These are phyloP conservation scores for Malachius bipustulatus DNA, from an alignment of 2,888 invertebrate genomes.

Conservation along the genomic window DNA sequence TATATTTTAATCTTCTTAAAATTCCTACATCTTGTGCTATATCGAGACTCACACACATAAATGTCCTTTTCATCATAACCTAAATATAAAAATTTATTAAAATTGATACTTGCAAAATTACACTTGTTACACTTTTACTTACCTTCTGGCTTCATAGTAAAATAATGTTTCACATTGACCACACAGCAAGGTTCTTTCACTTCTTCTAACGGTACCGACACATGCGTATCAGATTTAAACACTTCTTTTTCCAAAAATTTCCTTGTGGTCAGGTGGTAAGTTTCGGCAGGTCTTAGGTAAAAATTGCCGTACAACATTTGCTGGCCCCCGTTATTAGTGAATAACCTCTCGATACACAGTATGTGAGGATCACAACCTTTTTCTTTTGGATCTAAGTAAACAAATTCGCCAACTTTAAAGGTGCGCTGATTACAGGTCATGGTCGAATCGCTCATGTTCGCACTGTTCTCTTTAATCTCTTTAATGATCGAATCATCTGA, in stretches of 20 bases:
- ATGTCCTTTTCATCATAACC: slow-evolving; percentile 85
- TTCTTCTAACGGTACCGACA: slow-evolving; percentile 72
- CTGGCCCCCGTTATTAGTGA: slow-evolving; percentile 70
- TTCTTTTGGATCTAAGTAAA: slow-evolving; percentile 67
- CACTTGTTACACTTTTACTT: slow-evolving; percentile 5
- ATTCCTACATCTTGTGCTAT: slow-evolving; percentile 70
- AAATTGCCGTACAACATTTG: slow-evolving; percentile 88
- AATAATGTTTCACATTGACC: slow-evolving; percentile 89
- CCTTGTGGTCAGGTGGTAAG: slow-evolving; percentile 87
- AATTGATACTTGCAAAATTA: neutral
- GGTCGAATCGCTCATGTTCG: slow-evolving; percentile 38
- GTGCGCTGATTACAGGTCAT: slow-evolving; percentile 66
- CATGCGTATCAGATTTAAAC: slow-evolving; percentile 85
- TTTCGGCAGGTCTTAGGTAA: slow-evolving; percentile 87
- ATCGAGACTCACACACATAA: slow-evolving; percentile 93
- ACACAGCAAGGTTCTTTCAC: slow-evolving; percentile 85
- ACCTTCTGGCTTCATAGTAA: slow-evolving; percentile 76
- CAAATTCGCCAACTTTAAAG: slow-evolving; percentile 80
- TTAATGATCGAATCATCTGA: slow-evolving; percentile 37
- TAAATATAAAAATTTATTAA: slow-evolving; percentile 20
- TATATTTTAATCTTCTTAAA: slow-evolving; percentile 90
- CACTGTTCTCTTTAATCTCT: slow-evolving; percentile 27
- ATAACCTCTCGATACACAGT: slow-evolving; percentile 52
- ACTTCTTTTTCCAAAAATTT: slow-evolving; percentile 95
- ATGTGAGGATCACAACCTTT: slow-evolving; percentile 62